A percentile compares a stretch with the other conserved stretches of the same genome.
These are phyloP conservation scores for Ostrea edulis DNA, from an alignment of 1,140 invertebrate species.

Conservation along the genomic window DNA sequence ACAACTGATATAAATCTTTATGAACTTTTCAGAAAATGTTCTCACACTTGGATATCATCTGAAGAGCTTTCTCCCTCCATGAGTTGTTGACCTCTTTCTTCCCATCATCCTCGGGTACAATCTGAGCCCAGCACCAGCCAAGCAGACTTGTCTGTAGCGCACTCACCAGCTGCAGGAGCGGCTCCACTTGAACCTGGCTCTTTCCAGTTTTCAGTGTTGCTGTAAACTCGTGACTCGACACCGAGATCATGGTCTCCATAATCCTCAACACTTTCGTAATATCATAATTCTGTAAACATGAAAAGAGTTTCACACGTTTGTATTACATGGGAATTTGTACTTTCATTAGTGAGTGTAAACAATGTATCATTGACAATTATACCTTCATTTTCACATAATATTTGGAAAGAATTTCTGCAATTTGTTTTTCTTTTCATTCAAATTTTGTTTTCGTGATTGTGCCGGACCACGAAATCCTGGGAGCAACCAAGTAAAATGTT, in stretches of 20 bases:
- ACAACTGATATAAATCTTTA: too few species aligned
- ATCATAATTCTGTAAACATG: conserved; percentile 71
- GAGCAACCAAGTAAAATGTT: too few species aligned
- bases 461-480: too few species aligned
- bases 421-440: too few species aligned
- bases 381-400: not conserved
- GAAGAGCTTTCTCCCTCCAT: conserved; percentile 59
- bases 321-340: not conserved
- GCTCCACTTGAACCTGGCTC: conserved; percentile 70
- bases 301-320: not conserved
- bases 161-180: conserved; percentile 73
- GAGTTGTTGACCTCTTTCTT: conserved; percentile 41
- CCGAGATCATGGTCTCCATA: conserved; percentile 76
- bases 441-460: too few species aligned
- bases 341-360: too few species aligned
- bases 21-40: conserved; percentile 31
- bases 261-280: conserved; percentile 67
- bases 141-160: conserved; percentile 76
- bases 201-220: conserved; percentile 51
- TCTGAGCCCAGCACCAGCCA: conserved; percentile 74
- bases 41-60: conserved; percentile 66
- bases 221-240: conserved; percentile 73
- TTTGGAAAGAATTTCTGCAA: too few species aligned
- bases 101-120: conserved; percentile 58
- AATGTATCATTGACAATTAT: too few species aligned